Evolutionary conservation across 2,113 vertebrate species (phyloP).

Genomic region (Chloropsis cyanopogon): DNA sequence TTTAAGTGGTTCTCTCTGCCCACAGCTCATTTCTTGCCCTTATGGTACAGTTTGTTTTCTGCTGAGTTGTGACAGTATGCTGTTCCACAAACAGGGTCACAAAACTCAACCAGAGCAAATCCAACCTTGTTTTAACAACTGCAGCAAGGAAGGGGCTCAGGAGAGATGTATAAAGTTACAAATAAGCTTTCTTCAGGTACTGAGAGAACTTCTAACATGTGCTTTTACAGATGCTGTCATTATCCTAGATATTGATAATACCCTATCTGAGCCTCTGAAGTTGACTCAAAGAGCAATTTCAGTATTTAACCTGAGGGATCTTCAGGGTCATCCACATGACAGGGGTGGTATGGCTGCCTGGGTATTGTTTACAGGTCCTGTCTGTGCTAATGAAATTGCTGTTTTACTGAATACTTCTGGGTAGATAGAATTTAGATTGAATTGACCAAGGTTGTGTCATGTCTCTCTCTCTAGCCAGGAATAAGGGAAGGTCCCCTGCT

Average conservation of each 20-base stretch:
- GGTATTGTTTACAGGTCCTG: background rate
- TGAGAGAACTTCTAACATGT: background rate
- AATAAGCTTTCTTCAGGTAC: background rate
- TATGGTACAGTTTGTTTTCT: background rate
- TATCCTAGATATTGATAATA: background rate
- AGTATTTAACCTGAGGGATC: background rate
- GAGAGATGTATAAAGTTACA: background rate
- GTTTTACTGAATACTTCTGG: background rate
- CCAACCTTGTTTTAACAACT: background rate
- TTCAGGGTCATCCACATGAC: background rate
- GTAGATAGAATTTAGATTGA: background rate
- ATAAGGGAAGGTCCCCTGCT: background rate
- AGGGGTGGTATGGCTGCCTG: background rate
- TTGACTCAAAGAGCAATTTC: background rate
- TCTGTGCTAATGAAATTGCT: background rate
- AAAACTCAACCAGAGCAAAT: background rate
- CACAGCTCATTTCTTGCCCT: background rate
- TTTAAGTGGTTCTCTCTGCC: background rate
- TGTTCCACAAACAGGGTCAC: background rate
- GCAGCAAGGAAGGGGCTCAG: background rate
- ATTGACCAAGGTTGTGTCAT: background rate
- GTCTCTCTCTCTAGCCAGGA: background rate
- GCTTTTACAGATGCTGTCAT: background rate
- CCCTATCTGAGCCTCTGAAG: background rate
- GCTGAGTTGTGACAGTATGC: fast-evolving